Percentiles rank a stretch among this genome's conserved stretches.
Evolutionary conservation across 2,797 vertebrate genomes (phyloP).

Genomic region (Chelonia mydas): DNA sequence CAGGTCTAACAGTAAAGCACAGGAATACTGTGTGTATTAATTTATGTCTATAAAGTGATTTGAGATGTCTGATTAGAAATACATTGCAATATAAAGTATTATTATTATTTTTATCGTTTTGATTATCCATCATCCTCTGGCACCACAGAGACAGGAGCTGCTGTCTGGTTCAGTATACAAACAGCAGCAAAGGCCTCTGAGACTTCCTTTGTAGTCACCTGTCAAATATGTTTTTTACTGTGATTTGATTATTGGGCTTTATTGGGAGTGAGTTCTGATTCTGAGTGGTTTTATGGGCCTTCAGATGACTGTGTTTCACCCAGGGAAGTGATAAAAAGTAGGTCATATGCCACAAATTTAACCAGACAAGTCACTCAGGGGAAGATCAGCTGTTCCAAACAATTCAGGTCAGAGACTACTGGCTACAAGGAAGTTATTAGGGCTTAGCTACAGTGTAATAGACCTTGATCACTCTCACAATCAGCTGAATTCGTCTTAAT

Average conservation of each 20-base stretch:
- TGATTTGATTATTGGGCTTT: slow-evolving; percentile 64
- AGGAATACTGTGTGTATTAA: slow-evolving; percentile 50
- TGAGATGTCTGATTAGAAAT: slow-evolving; percentile 41
- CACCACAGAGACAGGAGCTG: slow-evolving; percentile 53
- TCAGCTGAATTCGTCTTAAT: slow-evolving; percentile 25
- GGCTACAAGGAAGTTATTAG: slow-evolving; percentile 56
- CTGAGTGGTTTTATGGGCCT: slow-evolving; percentile 57
- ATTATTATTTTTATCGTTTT: slow-evolving; percentile 43
- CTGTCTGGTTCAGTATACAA: slow-evolving; percentile 65
- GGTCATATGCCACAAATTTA: slow-evolving; percentile 78
- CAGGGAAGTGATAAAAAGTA: slow-evolving; percentile 76
- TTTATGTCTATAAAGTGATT: slow-evolving; percentile 44
- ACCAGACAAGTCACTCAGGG: slow-evolving; percentile 75
- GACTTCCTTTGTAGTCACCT: slow-evolving; percentile 70
- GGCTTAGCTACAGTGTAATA: slow-evolving; percentile 43
- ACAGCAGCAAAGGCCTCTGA: slow-evolving; percentile 56
- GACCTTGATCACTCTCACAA: slow-evolving; percentile 21
- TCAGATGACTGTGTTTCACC: slow-evolving; percentile 28
- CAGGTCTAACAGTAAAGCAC: slow-evolving; percentile 53
- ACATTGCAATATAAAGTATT: slow-evolving; percentile 7
- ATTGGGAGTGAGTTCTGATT: slow-evolving; percentile 57
- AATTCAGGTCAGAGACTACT: slow-evolving; percentile 74
- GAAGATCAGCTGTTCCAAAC: slow-evolving; percentile 75
- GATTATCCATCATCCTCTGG: slow-evolving; percentile 46
- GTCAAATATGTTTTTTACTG: slow-evolving; percentile 69